Evolutionary conservation across 2,888 invertebrate genomes (phyloP).

Genomic region (Dasypolia templi): DNA sequence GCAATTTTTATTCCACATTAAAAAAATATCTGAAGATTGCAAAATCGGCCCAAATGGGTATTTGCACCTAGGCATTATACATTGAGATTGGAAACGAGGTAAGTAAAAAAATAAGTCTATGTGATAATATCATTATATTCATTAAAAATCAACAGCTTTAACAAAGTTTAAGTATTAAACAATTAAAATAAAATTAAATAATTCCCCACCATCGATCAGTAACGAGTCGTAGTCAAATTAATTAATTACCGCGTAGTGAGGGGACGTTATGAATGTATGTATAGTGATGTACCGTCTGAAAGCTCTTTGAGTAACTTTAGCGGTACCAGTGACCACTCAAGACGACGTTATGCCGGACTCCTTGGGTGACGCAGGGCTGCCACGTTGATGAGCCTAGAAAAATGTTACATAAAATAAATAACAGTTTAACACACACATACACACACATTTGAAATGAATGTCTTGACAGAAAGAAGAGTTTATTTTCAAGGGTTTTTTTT

Average conservation of each 20-base stretch:
- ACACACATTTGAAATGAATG: not conserved
- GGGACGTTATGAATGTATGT: slow-evolving; percentile 48
- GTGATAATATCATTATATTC: not conserved
- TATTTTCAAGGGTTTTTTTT: too few relatives aligned
- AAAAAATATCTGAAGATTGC: too few relatives aligned
- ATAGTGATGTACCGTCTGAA: slow-evolving; percentile 50
- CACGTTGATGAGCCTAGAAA: slow-evolving; percentile 14
- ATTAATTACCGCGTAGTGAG: slow-evolving; percentile 67
- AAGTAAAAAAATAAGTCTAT: not conserved
- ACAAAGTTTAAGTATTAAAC: slow-evolving; percentile 9
- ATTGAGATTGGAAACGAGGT: not conserved
- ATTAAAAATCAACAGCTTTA: not conserved
- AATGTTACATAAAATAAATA: not conserved
- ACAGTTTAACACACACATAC: not conserved
- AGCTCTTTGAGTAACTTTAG: slow-evolving; percentile 82
- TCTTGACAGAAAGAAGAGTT: not conserved
- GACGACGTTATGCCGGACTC: slow-evolving; percentile 77
- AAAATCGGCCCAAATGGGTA: too few relatives aligned
- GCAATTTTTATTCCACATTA: too few relatives aligned
- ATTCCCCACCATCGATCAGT: slow-evolving; percentile 52
- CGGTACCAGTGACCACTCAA: slow-evolving; percentile 80
- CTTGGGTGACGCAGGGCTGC: slow-evolving; percentile 78
- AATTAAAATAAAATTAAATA: slow-evolving; percentile 55
- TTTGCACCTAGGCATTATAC: too few relatives aligned
- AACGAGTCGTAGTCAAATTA: slow-evolving; percentile 65